phyloP scores from a whole-genome alignment of 64 coral and sea anemone genomes.

The Montipora foliosa region DNA sequence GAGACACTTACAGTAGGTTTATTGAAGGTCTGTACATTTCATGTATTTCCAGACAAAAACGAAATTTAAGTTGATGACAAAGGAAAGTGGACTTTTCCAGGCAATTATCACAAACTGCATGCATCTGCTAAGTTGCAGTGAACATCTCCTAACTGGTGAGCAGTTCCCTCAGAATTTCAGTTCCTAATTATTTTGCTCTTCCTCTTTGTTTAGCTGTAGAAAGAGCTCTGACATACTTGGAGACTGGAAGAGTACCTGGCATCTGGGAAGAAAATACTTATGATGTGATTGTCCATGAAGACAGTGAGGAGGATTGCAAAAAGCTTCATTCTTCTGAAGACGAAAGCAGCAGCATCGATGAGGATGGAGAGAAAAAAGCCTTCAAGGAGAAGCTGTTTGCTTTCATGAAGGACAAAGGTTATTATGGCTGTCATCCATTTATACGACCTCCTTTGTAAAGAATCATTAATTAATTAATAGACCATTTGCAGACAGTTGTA shows the following conservation, averaged over 20 bases:
- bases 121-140: too few relatives aligned
- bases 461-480: too few relatives aligned
- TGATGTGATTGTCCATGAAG: slow-evolving; percentile 53
- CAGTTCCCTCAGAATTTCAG: too few relatives aligned
- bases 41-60: too few relatives aligned
- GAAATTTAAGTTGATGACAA: too few relatives aligned
- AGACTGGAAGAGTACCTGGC: slow-evolving; percentile 77
- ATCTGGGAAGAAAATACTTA: slow-evolving; percentile 79
- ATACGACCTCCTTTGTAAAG: too few relatives aligned
- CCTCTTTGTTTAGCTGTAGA: slow-evolving; percentile 70
- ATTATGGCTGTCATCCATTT: not conserved
- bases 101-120: too few relatives aligned
- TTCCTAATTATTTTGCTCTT: not conserved
- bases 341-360: slow-evolving; percentile 54
- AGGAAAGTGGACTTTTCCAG: too few relatives aligned
- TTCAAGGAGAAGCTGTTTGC: slow-evolving; percentile 74
- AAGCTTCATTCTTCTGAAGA: slow-evolving; percentile 66
- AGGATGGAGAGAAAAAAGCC: slow-evolving; percentile 74
- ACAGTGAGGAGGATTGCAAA: slow-evolving; percentile 37
- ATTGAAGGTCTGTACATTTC: too few relatives aligned
- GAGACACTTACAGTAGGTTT: too few relatives aligned
- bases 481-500: too few relatives aligned
- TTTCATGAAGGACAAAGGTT: slow-evolving; percentile 96
- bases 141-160: too few relatives aligned
- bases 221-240: slow-evolving; percentile 84